Evolutionary conservation across 2,797 vertebrate genomes (phyloP), one percentile per base, ranked within the genome.

Genomic region (Lycodopsis pacificus): DNA sequence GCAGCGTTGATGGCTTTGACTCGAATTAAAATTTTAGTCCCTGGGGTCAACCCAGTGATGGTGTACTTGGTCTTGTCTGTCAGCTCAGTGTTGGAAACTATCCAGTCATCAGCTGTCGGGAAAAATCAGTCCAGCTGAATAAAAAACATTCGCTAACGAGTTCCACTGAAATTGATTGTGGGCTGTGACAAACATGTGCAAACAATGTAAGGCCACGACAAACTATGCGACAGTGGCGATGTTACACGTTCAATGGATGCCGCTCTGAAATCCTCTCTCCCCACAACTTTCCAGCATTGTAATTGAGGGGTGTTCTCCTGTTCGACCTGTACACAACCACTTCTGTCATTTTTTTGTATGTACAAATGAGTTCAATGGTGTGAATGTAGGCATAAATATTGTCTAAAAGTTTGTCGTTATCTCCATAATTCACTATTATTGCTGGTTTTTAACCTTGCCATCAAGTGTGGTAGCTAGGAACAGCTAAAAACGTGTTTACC

Each of bases 51-150:
- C 30, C 94, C 97, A 0, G 77, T 95, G 91, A 99, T 97, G 57
- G 98, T 99, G 92, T 96, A 97, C 89, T 87, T 99, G 0, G 96
- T 98, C 93, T 99, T 99, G 73, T 99, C 98, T 5, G 95, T 98
- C 88, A 97, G 73, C 12, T 97, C 97, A 0, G 86, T 91, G 91
- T 98, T 99, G 78, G 97, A 95, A 42, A 88, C 38, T 0, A 97
- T 88, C 98, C 98, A 99, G 4, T 98, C 89, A 48, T 98, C 94
- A 19, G 93, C 98, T 99, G 83, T 58, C 22, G 57, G 42, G 34
- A 66, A 64, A 63, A 38, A 81, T 38, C 22, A 65, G 12, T 8
- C 12, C 4, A 51, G 49, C 49, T 69, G 22, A 44, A 27, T 27
- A 27, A 46, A 74, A 58, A 67, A 38, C 7, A 20, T 22, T 27